Evolutionary conservation across 2,888 invertebrate species (phyloP), one percentile per base, ranked within the genome.

Genomic region (Drosophila pseudotakahashii): DNA sequence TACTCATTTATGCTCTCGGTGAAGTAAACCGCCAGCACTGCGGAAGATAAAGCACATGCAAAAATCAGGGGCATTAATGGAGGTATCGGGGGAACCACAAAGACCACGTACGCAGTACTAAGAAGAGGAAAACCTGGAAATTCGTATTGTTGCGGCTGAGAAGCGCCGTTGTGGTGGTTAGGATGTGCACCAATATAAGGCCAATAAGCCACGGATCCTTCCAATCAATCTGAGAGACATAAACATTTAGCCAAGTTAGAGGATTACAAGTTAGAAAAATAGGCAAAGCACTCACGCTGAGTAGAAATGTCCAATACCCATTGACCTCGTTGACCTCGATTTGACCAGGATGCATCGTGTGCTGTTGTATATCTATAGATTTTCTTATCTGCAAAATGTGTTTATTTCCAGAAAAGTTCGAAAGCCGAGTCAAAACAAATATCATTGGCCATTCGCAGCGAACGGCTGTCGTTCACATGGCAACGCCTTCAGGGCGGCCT

Each of bases 1-100:
- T 97, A 94, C 93, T 97, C 96, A 91, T 98, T 98, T 79, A 98
- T 96, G 83, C 94, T 96, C 92, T 98, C 98, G 23, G 98, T 97
- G 90, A 96, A 97, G 91, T 97, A 98, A 13, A 98, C 98, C 71
- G 97, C 92, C 42, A 96, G 92, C 86, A 98, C 97, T 98, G 93
- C 69, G 48, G 7, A 23, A 32, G 34, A 45, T 34, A 51, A 42
- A 50, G n/a, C 42, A 32, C 32, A 32, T 9, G 32, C 47, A 47
- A 16, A 7, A 23, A 5, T 9, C 13, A 14, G 9, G 30, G n/a
- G 13, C 16, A 19, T 34, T 41, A 14, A 13, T 30, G 9, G 11
- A 26, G 16, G n/a, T 52, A 10, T 48, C 13, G 13, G 26, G 9
- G 6, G 6, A 36, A 14, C 14, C 7, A 16, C 34, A 4, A 19